These are phyloP conservation scores for Microtus pennsylvanicus DNA, from an alignment of 2,113 vertebrate species.

Conservation along the genomic window DNA sequence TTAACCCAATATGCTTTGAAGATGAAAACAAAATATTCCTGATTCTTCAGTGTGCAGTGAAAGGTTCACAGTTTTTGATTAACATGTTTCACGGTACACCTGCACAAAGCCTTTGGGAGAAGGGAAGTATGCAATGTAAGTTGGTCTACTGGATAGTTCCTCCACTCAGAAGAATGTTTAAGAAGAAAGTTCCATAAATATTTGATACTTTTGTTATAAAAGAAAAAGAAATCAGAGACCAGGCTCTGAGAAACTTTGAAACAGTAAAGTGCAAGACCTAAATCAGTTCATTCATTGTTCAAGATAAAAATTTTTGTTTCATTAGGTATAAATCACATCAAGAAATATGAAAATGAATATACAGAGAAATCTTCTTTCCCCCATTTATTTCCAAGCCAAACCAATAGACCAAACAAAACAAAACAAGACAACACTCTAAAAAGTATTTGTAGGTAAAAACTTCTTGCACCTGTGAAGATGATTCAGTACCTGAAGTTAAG, in stretches of 20 bases:
- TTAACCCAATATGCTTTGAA: slow-evolving; percentile 32
- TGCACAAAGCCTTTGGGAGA: neutral
- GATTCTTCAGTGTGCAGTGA: neutral
- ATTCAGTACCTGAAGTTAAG: no score
- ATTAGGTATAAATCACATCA: neutral
- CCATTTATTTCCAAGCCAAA: neutral
- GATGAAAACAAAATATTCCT: neutral
- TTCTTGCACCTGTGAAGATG: neutral
- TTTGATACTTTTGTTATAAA: neutral
- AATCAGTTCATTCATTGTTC: neutral
- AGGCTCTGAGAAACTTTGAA: neutral
- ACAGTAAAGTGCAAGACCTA: neutral
- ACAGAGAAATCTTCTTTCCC: neutral
- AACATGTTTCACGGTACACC: neutral
- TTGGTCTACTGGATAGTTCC: neutral
- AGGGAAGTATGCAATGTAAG: neutral
- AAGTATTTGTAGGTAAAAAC: neutral
- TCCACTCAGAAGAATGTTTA: neutral
- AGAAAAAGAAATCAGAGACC: neutral
- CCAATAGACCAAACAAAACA: neutral
- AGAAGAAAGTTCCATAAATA: neutral
- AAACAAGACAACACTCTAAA: neutral
- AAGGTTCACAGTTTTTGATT: neutral
- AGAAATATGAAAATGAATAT: neutral
- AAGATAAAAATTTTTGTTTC: neutral